Evolutionary conservation across 1,140 invertebrate species (phyloP), one percentile per base, ranked within the genome.

Genomic region (Pseudobourletiella spinata): DNA sequence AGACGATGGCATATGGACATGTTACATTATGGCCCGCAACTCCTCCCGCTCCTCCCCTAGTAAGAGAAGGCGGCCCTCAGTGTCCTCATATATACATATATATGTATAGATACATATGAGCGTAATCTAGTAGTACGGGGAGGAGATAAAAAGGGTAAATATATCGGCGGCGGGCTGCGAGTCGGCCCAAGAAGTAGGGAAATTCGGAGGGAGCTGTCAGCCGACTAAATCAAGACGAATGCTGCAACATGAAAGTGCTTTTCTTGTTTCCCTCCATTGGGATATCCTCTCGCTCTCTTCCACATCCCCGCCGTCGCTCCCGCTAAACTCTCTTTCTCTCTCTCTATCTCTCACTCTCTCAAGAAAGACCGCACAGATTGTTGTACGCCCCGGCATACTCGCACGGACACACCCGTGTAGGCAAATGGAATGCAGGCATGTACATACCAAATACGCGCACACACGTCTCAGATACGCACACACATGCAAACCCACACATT

Each of bases 201-300:
- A 63, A 64, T 65, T 68, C 63, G 44, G 56, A 65, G 59, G 51
- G 60, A 69, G 48, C 68, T 69, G 68, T 69, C 68, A 69, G 59
- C 43, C 44, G 32, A 8, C 68, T 65, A 69, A 69, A 69, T 69
- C 68, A 69, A 69, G 68, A 69, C 68, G 68, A 69, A 69, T 69
- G 68, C 68, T 69, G 18, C 61, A 64, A 69, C 68, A 69, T 61
- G 68, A 69, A 69, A 69, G 64, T 69, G 68, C 68, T 69, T 69
- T 68, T 69, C 67, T 63, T 59, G 55, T 26, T 59, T 64, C 28
- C 55, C 65, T 69, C 68, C 68, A 63, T 57, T 69, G 67, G 67
- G 67, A 69, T 61, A n/a, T n/a, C n/a, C n/a, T n/a, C n/a, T n/a
- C n/a, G n/a, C n/a, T 44, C 62, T 35, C 35, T 29, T 55, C 61